Percentiles rank a stretch among this genome's conserved stretches.
Conservation (phyloP, 30 jellyfish, hydroid and myxozoan species). For the Aurelia coerulea region DNA sequence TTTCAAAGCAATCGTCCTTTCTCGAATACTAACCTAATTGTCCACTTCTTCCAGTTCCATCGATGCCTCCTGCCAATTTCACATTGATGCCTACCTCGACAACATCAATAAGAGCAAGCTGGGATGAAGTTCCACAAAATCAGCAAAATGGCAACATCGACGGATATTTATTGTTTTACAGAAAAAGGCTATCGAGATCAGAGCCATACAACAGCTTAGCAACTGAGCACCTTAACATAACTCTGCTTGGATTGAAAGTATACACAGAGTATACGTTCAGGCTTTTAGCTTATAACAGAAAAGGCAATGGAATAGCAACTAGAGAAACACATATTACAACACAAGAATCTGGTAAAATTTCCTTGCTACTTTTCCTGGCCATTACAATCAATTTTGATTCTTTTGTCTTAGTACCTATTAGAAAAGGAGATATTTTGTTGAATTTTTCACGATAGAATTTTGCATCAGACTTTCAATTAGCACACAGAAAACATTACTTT, state of each 20-base stretch:
- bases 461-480: too few relatives aligned
- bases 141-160: constrained; percentile 50
- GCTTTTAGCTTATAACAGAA: constrained; percentile 64
- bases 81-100: constrained; percentile 41
- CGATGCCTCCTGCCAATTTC: constrained; percentile 51
- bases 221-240: constrained; percentile 9
- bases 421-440: too few relatives aligned
- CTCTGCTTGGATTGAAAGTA: constrained; percentile 42
- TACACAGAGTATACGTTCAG: constrained; percentile 73
- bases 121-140: constrained; percentile 44
- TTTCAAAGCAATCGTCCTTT: too few relatives aligned
- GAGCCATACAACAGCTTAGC: constrained; percentile 65
- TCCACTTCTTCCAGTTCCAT: constrained; percentile 23
- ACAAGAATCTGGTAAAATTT: constrained; percentile 40
- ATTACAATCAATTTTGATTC: too few relatives aligned
- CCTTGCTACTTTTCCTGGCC: too few relatives aligned
- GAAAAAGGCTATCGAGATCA: constrained; percentile 28
- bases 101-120: constrained; percentile 58
- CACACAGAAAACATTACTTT: too few relatives aligned
- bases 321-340: constrained; percentile 29
- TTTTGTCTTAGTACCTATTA: too few relatives aligned
- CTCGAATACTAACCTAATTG: too few relatives aligned
- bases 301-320: constrained; percentile 86
- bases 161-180: constrained; percentile 65
- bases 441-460: too few relatives aligned